Percentiles rank a stretch among this genome's conserved stretches.
These are phyloP conservation scores for Neodiprion pinetum DNA, from an alignment of 1,140 invertebrate species.

Conservation along the genomic window DNA sequence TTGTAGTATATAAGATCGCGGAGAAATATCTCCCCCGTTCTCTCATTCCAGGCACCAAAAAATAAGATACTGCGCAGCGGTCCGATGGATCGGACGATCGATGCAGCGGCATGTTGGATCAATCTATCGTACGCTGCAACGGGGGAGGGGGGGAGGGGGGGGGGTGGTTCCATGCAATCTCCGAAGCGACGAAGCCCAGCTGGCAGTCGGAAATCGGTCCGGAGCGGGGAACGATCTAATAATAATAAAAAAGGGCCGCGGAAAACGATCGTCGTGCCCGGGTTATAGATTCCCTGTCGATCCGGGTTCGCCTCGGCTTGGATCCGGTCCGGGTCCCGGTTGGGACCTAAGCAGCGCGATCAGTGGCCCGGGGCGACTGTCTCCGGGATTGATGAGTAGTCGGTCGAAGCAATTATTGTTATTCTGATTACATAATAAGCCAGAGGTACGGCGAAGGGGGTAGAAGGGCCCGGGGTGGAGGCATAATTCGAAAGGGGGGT, in stretches of 20 bases:
- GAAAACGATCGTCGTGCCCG: constrained; percentile 1
- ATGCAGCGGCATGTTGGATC: too few relatives aligned
- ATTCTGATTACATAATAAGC: constrained; percentile 59
- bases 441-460: constrained; percentile 14
- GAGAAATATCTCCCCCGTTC: too few relatives aligned
- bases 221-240: neutral
- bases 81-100: too few relatives aligned
- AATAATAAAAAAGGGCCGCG: neutral
- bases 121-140: neutral
- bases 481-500: constrained; percentile 40
- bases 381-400: constrained; percentile 53
- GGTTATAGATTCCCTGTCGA: neutral
- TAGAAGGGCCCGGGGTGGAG: constrained; percentile 13
- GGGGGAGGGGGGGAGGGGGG: neutral
- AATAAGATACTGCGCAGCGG: too few relatives aligned
- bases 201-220: neutral
- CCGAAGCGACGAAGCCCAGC: neutral
- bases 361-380: constrained; percentile 42
- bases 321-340: neutral
- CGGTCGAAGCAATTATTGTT: constrained; percentile 55
- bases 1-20: too few relatives aligned
- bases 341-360: constrained; percentile 21
- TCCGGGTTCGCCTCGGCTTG: neutral
- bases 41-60: too few relatives aligned
- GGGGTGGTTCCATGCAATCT: neutral